Evolutionary conservation across 1,140 invertebrate genomes (phyloP).

Genomic region (Octopus sinensis): DNA sequence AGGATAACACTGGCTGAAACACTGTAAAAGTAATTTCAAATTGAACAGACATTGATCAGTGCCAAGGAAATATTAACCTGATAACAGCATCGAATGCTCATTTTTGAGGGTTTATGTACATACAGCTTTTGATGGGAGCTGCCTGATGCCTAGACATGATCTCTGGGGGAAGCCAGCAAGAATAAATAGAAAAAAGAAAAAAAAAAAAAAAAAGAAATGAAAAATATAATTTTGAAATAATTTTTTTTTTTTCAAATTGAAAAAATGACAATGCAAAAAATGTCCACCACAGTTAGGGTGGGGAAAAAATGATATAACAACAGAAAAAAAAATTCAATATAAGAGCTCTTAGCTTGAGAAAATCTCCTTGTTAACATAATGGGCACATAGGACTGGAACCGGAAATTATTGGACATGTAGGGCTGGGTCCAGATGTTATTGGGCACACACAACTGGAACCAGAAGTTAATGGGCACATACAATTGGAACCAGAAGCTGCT

Average conservation of each 20-base stretch:
- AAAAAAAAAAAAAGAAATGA: not conserved
- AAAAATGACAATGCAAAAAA: not conserved
- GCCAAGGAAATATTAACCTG: constrained; percentile 8
- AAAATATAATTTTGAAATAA: not conserved
- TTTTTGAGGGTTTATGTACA: not conserved
- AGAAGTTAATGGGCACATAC: no score
- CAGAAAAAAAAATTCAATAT: no score
- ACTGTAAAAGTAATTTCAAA: not conserved
- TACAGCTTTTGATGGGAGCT: constrained; percentile 4
- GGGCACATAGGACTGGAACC: no score
- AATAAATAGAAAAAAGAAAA: not conserved
- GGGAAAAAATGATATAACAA: no score
- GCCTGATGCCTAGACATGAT: not conserved
- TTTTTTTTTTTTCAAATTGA: not conserved
- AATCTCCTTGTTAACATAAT: no score
- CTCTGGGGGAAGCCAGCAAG: not conserved
- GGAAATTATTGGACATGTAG: no score
- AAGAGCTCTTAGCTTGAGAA: no score
- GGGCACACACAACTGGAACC: no score
- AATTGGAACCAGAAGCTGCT: no score
- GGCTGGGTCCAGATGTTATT: no score
- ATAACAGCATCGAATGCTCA: constrained; percentile 1
- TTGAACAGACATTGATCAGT: not conserved
- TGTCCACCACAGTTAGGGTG: not conserved
- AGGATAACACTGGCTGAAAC: constrained; percentile 1